Conservation (phyloP, 2,113 vertebrate species). For the Indicator indicator region DNA sequence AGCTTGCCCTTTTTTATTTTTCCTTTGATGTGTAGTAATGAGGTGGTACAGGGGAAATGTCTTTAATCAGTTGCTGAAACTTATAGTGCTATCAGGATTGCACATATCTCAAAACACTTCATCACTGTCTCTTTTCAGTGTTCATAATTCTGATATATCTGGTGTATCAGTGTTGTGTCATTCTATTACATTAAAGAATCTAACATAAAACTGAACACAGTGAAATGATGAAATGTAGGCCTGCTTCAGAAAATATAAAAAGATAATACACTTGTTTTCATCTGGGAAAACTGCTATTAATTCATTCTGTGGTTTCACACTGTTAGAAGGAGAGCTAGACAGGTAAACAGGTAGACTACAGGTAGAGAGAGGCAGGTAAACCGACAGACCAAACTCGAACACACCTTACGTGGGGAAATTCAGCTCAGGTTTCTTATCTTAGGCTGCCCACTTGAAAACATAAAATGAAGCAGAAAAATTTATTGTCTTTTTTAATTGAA, state of each 20-base stretch:
- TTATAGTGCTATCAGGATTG: constrained; percentile 50
- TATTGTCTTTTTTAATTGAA: constrained; percentile 47
- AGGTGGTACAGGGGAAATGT: constrained; percentile 39
- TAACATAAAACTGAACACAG: constrained; percentile 31
- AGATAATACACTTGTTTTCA: constrained; percentile 62
- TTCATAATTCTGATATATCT: constrained; percentile 70
- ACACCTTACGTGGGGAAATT: neutral
- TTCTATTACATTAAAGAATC: constrained; percentile 70
- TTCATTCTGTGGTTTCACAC: constrained; percentile 50
- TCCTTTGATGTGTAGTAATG: constrained; percentile 60
- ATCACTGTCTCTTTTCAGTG: constrained; percentile 53
- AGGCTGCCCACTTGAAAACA: constrained; percentile 7
- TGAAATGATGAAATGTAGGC: constrained; percentile 48
- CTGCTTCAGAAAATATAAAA: constrained; percentile 59
- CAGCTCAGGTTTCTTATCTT: neutral
- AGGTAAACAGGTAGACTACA: neutral
- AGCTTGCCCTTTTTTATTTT: constrained; percentile 39
- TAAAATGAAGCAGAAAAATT: constrained; percentile 29
- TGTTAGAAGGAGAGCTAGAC: neutral
- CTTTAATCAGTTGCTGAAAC: constrained; percentile 68
- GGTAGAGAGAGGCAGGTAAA: neutral
- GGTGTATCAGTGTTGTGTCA: constrained; percentile 44
- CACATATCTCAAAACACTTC: constrained; percentile 51
- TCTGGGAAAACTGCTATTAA: constrained; percentile 33
- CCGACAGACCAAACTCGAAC: neutral